These are phyloP conservation scores for Ctena decussata DNA, from an alignment of 2,888 invertebrate species.

Conservation along the genomic window DNA sequence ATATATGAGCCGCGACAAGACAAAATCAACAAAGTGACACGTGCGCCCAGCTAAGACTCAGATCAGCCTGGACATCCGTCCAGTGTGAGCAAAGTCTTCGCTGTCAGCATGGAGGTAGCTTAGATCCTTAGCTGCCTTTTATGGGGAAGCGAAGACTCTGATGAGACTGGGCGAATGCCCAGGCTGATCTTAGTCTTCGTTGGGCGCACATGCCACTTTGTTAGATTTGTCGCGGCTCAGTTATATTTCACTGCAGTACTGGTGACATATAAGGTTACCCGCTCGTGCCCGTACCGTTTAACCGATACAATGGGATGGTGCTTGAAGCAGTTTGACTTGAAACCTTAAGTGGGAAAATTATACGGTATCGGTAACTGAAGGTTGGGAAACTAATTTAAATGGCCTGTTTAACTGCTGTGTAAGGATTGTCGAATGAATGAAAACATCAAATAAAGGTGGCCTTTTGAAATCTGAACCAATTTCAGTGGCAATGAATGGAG, in stretches of 20 bases:
- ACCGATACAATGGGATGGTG: background rate
- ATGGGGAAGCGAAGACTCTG: no score
- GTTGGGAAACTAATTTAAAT: conserved; percentile 55
- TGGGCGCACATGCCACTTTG: no score
- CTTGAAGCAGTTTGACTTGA: background rate
- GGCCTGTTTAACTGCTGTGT: conserved; percentile 10
- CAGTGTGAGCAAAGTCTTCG: background rate
- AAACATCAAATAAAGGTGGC: conserved; percentile 14
- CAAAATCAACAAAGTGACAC: background rate
- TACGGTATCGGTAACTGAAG: conserved; percentile 46
- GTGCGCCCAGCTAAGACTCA: background rate
- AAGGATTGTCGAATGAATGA: background rate
- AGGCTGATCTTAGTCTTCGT: background rate
- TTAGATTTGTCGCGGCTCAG: no score
- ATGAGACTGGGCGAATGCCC: background rate
- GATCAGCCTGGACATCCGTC: background rate
- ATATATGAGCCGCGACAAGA: no score
- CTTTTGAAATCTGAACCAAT: conserved; percentile 3
- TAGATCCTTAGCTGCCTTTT: no score
- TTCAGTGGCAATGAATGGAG: background rate
- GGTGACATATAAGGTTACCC: background rate
- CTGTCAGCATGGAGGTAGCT: background rate
- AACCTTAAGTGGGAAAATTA: conserved; percentile 40
- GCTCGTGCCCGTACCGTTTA: background rate
- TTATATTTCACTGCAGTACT: no score